Conservation (phyloP, 1,140 invertebrate genomes). For the Carcinoscorpius rotundicauda region DNA sequence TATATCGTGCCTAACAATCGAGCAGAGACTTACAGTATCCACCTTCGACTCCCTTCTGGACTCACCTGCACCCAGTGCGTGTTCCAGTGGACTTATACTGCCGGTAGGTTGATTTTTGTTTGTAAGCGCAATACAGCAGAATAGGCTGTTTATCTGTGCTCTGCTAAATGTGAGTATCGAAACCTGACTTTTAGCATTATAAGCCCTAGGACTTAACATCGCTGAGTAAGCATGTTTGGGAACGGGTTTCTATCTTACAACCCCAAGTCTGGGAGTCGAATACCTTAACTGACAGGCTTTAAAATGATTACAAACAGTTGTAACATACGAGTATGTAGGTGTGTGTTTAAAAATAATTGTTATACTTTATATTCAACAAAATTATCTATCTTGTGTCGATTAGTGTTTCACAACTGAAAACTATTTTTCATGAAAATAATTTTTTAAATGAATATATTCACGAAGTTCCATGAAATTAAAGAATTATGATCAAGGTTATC, state of each 20-base stretch:
- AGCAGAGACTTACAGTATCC: conserved; percentile 50
- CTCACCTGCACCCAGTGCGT: conserved; percentile 48
- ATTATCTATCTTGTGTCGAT: no score
- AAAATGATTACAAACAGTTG: no score
- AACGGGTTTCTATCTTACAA: no score
- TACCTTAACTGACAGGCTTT: no score
- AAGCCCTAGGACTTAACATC: background rate
- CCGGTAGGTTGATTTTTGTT: conserved; percentile 34
- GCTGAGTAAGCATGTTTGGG: no score
- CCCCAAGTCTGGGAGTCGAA: no score
- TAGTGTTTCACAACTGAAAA: no score
- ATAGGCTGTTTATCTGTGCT: background rate
- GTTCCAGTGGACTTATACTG: conserved; percentile 50
- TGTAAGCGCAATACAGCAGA: background rate
- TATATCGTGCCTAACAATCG: conserved; percentile 24
- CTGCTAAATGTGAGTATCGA: no score
- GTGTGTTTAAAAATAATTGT: no score
- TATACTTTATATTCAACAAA: no score
- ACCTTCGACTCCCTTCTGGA: conserved; percentile 60
- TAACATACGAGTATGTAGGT: no score
- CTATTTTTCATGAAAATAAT: background rate
- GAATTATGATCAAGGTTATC: background rate
- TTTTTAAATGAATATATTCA: background rate
- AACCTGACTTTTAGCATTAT: background rate
- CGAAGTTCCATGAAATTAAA: background rate